A percentile compares a stretch with the other conserved stretches of the same genome.
Evolutionary conservation across 2,797 vertebrate species (phyloP).

Genomic region (Euthynnus affinis): DNA sequence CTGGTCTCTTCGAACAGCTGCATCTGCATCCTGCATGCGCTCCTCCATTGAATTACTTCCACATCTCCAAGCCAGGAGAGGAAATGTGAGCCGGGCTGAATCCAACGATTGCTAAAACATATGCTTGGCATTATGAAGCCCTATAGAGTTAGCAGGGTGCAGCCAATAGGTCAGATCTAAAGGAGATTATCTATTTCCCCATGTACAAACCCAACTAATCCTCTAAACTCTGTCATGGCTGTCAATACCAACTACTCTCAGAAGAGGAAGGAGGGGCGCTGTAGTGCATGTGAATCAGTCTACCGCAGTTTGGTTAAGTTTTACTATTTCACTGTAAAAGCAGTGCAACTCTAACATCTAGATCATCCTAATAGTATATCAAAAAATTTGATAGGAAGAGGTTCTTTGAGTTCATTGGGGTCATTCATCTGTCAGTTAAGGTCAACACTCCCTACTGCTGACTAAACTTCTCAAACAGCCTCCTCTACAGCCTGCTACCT

Average conservation of each 20-base stretch:
- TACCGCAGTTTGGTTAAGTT: constrained; percentile 28
- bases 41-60: constrained; percentile 54
- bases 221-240: constrained; percentile 66
- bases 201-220: constrained; percentile 72
- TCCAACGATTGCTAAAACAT: constrained; percentile 64
- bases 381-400: constrained; percentile 19
- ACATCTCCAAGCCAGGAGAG: constrained; percentile 43
- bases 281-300: constrained; percentile 5
- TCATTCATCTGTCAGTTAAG: constrained; percentile 49
- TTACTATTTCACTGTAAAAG: constrained; percentile 4
- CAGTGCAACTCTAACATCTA: neutral
- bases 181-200: constrained; percentile 75
- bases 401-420: constrained; percentile 32
- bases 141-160: constrained; percentile 59
- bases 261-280: neutral
- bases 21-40: constrained; percentile 42
- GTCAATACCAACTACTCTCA: constrained; percentile 55
- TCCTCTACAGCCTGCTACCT: constrained; percentile 24
- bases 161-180: constrained; percentile 74
- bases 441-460: constrained; percentile 27
- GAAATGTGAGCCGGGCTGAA: constrained; percentile 43
- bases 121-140: constrained; percentile 66
- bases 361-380: constrained; percentile 14
- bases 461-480: constrained; percentile 10
- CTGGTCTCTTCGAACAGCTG: constrained; percentile 22